A percentile compares a stretch with the other conserved stretches of the same genome.
Conservation (phyloP, 2,113 vertebrate genomes). For the Petaurus breviceps region DNA sequence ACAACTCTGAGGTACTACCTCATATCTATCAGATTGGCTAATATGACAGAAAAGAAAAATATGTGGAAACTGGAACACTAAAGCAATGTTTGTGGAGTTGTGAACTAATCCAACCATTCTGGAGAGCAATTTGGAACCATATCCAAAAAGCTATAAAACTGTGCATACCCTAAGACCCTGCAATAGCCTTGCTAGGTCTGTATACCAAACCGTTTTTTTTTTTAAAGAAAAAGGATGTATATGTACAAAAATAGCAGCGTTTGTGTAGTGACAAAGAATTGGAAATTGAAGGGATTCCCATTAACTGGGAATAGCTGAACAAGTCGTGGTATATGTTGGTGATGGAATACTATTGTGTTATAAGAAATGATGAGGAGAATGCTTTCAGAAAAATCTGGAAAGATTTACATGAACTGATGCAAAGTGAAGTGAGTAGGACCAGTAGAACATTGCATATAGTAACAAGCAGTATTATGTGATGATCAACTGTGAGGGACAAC, state of each 20-base stretch:
- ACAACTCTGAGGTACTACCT: neutral
- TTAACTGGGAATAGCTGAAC: neutral
- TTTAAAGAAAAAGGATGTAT: neutral
- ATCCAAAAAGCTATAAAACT: neutral
- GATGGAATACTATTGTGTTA: neutral
- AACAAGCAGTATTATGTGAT: neutral
- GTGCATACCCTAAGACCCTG: neutral
- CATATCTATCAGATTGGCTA: neutral
- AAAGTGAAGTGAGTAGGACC: neutral
- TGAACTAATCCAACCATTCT: neutral
- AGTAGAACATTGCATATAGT: neutral
- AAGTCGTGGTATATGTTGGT: neutral
- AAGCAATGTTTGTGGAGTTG: neutral
- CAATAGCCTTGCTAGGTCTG: neutral
- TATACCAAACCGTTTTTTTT: neutral
- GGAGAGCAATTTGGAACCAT: neutral
- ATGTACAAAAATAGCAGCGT: neutral
- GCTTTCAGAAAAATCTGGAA: neutral
- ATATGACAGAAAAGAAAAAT: neutral
- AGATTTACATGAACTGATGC: neutral
- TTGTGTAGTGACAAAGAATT: neutral
- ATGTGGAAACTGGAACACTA: neutral
- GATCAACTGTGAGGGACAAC: neutral
- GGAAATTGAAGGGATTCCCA: neutral
- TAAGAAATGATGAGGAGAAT: neutral